phyloP scores from a whole-genome alignment of 2,888 invertebrate genomes.

The Geophilus truncorum region DNA sequence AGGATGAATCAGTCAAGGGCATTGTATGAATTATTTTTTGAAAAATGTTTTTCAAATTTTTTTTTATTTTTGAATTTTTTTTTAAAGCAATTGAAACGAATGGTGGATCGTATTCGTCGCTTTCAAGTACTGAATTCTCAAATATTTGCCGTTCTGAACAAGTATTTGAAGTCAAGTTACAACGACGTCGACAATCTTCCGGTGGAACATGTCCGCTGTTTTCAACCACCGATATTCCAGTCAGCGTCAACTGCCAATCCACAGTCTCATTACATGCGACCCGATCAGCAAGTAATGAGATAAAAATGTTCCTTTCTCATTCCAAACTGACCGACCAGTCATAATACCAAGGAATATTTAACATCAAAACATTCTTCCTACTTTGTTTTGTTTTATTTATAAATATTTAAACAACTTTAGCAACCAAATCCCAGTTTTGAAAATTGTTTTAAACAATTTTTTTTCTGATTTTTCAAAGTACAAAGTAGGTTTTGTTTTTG shows the following conservation, averaged over 20 bases:
- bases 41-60: not conserved
- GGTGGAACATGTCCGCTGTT: slow-evolving; percentile 94
- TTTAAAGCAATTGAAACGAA: slow-evolving; percentile 79
- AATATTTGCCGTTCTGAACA: slow-evolving; percentile 90
- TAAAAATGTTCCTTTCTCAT: slow-evolving; percentile 8
- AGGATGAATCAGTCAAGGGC: slow-evolving; percentile 90
- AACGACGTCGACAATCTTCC: slow-evolving; percentile 67
- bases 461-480: not conserved
- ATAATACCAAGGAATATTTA: not conserved
- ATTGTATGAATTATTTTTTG: slow-evolving; percentile 64
- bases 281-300: slow-evolving; percentile 47
- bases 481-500: not conserved
- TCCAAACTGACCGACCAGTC: no score
- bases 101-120: slow-evolving; percentile 95
- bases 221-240: slow-evolving; percentile 87
- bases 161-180: slow-evolving; percentile 82
- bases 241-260: slow-evolving; percentile 53
- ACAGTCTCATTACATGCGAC: slow-evolving; percentile 57
- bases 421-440: no score
- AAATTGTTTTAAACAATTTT: not conserved
- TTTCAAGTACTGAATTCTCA: slow-evolving; percentile 98
- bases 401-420: not conserved
- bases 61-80: slow-evolving; percentile 39
- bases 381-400: not conserved
- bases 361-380: not conserved